These are phyloP conservation scores for Criorhina ranunculi DNA, from an alignment of 2,888 invertebrate genomes.

Conservation along the genomic window DNA sequence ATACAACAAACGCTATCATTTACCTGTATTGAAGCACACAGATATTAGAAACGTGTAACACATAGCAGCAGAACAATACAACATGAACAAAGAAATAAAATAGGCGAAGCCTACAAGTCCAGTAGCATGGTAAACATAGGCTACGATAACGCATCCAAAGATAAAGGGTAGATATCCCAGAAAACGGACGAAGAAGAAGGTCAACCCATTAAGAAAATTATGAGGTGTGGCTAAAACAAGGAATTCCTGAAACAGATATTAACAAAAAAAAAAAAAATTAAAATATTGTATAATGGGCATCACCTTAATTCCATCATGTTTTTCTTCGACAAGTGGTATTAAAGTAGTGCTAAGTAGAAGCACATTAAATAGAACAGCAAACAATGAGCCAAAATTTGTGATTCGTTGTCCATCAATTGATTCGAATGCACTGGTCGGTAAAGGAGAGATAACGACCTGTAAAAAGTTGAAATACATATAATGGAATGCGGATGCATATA, in stretches of 20 bases:
- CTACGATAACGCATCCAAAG: slow-evolving; percentile 77
- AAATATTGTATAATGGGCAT: slow-evolving; percentile 22
- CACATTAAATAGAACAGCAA: slow-evolving; percentile 80
- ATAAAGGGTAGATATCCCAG: slow-evolving; percentile 79
- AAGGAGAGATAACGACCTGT: slow-evolving; percentile 78
- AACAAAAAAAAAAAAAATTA: slow-evolving; percentile 1
- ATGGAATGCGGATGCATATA: too few species aligned
- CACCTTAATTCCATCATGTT: slow-evolving; percentile 87
- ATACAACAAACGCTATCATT: slow-evolving; percentile 1
- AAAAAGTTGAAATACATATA: background rate
- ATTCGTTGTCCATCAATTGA: slow-evolving; percentile 79
- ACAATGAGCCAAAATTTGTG: slow-evolving; percentile 80
- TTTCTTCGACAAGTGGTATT: slow-evolving; percentile 87
- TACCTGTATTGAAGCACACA: slow-evolving; percentile 83
- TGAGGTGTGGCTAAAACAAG: slow-evolving; percentile 82
- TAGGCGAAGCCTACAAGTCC: slow-evolving; percentile 78
- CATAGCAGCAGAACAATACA: slow-evolving; percentile 81
- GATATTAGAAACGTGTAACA: slow-evolving; percentile 83
- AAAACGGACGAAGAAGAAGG: slow-evolving; percentile 82
- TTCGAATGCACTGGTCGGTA: slow-evolving; percentile 79
- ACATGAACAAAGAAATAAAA: slow-evolving; percentile 79
- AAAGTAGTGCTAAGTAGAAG: slow-evolving; percentile 83
- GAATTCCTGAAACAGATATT: slow-evolving; percentile 78
- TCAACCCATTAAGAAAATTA: slow-evolving; percentile 82
- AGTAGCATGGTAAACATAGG: slow-evolving; percentile 78